phyloP scores from a whole-genome alignment of 1,140 invertebrate genomes.

The Cataglyphis hispanica region DNA sequence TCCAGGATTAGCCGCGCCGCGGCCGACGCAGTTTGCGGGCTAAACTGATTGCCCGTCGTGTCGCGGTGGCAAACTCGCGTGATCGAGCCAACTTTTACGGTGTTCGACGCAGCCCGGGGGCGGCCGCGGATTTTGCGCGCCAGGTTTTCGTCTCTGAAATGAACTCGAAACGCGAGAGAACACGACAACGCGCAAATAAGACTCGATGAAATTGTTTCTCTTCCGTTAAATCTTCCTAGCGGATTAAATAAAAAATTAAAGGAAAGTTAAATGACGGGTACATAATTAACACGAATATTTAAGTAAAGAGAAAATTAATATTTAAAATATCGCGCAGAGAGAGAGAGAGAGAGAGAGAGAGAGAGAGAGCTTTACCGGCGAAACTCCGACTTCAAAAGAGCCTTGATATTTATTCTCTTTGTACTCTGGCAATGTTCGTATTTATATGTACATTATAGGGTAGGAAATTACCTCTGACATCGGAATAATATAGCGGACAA shows the following conservation, averaged over 20 bases:
- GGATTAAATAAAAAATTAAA: not conserved
- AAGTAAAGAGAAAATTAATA: constrained; percentile 14
- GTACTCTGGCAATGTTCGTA: not conserved
- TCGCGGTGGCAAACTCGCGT: constrained; percentile 39
- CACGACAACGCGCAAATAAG: not conserved
- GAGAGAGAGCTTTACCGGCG: not conserved
- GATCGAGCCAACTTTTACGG: constrained; percentile 18
- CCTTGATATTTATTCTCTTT: constrained; percentile 30
- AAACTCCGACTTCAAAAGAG: constrained; percentile 13
- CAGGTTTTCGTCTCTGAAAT: not conserved
- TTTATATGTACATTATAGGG: constrained; percentile 10
- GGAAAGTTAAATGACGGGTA: constrained; percentile 11
- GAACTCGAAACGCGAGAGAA: not conserved
- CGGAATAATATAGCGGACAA: constrained; percentile 27
- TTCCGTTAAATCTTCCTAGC: not conserved
- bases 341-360: too few species aligned
- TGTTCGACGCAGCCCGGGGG: not conserved
- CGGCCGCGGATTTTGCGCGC: not conserved
- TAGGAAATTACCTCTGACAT: constrained; percentile 13
- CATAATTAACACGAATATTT: constrained; percentile 13
- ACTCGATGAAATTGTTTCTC: not conserved
- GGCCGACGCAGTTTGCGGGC: constrained; percentile 63
- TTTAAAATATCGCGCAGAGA: not conserved
- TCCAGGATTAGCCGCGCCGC: constrained; percentile 71
- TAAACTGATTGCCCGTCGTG: constrained; percentile 71